Conservation (phyloP, 2,888 invertebrate species). For the Diaperis boleti region DNA sequence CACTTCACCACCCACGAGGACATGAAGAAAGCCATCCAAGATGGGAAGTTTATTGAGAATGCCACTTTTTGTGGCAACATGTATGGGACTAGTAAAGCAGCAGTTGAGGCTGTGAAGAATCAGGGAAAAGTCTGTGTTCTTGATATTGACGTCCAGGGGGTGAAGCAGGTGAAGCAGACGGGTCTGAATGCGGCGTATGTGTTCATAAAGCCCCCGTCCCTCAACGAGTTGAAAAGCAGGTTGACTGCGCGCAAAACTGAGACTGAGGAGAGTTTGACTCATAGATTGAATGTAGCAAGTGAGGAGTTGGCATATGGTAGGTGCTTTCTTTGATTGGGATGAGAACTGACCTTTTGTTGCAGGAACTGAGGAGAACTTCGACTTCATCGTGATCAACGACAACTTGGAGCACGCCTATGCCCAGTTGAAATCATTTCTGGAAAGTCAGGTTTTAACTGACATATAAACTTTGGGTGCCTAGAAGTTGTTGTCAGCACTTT, state of each 20-base stretch:
- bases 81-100: conserved; percentile 95
- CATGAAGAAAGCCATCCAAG: conserved; percentile 81
- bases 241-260: conserved; percentile 88
- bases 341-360: conserved; percentile 41
- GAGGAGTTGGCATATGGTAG: conserved; percentile 88
- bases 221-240: conserved; percentile 81
- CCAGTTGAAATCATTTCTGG: conserved; percentile 47
- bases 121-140: conserved; percentile 90
- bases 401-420: conserved; percentile 61
- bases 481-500: neutral
- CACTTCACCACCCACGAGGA: conserved; percentile 82
- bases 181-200: conserved; percentile 87
- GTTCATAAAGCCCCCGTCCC: conserved; percentile 93
- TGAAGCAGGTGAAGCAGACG: conserved; percentile 82
- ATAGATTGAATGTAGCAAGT: conserved; percentile 82
- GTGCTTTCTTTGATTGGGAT: too few relatives aligned
- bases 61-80: conserved; percentile 94
- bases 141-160: conserved; percentile 96
- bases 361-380: conserved; percentile 78
- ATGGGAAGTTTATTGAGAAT: conserved; percentile 91
- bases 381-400: conserved; percentile 85
- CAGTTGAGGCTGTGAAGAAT: conserved; percentile 83
- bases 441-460: conserved; percentile 15
- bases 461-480: conserved; percentile 2
- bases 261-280: conserved; percentile 84